phyloP scores from a whole-genome alignment of 2,888 invertebrate genomes.

The Zonitis immaculata region DNA sequence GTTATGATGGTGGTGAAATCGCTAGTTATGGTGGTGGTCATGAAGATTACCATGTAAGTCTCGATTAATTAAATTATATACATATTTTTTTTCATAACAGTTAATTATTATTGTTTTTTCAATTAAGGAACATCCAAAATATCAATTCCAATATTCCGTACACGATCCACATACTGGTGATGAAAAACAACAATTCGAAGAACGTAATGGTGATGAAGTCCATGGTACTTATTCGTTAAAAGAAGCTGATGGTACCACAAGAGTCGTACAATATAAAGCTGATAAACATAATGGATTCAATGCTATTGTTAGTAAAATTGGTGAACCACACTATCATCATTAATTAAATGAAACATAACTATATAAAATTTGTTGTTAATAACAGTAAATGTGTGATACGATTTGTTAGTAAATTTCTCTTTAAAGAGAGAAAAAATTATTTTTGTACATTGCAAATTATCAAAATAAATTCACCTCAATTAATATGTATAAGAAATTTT shows the following conservation, averaged over 20 bases:
- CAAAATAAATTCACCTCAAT: neutral
- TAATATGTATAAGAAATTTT: too few relatives aligned
- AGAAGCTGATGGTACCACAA: constrained; percentile 49
- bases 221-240: constrained; percentile 47
- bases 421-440: neutral
- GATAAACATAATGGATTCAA: constrained; percentile 37
- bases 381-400: neutral
- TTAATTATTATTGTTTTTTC: too few relatives aligned
- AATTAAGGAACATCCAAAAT: constrained; percentile 31
- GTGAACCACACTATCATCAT: constrained; percentile 23
- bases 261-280: constrained; percentile 35
- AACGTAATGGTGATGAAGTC: constrained; percentile 52
- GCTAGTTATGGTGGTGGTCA: constrained; percentile 16
- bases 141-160: constrained; percentile 35
- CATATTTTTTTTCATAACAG: too few relatives aligned
- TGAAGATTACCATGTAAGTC: constrained; percentile 28
- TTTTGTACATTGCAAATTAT: neutral
- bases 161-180: constrained; percentile 37
- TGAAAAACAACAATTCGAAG: constrained; percentile 45
- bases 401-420: neutral
- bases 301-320: constrained; percentile 35
- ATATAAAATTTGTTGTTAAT: neutral
- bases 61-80: neutral
- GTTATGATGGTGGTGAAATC: constrained; percentile 16
- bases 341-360: neutral